phyloP scores from a whole-genome alignment of 2,113 vertebrate species.

The Acanthisitta chloris region DNA sequence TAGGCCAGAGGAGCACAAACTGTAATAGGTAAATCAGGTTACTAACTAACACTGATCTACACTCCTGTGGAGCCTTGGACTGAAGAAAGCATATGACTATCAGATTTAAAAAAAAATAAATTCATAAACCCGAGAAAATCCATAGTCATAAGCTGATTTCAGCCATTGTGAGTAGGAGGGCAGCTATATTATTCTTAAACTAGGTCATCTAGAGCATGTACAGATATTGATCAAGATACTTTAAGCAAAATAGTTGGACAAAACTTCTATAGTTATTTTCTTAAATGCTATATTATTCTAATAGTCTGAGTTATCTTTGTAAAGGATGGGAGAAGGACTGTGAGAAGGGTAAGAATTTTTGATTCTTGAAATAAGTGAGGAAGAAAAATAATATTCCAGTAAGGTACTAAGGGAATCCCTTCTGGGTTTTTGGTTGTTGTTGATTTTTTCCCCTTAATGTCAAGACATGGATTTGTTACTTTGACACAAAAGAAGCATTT shows the following conservation, averaged over 20 bases:
- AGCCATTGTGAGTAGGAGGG: not conserved
- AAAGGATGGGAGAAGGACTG: not conserved
- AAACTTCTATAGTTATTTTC: not conserved
- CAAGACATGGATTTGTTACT: not conserved
- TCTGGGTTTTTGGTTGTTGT: not conserved
- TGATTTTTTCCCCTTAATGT: not conserved
- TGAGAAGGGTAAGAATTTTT: not conserved
- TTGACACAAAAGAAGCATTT: not conserved
- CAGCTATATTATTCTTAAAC: not conserved
- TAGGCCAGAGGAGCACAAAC: not conserved
- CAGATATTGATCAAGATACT: not conserved
- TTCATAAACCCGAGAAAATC: not conserved
- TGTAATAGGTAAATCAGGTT: not conserved
- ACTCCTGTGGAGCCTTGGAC: not conserved
- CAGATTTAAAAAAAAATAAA: not conserved
- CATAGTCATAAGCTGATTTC: not conserved
- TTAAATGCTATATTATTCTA: not conserved
- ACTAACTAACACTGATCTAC: not conserved
- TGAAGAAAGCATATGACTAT: not conserved
- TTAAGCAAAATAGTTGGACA: not conserved
- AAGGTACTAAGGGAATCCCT: not conserved
- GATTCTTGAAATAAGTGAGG: not conserved
- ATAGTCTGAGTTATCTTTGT: not conserved
- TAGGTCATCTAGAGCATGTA: not conserved
- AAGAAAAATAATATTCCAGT: not conserved